phyloP scores from a whole-genome alignment of 2,797 vertebrate genomes.

The Onychomys torridus region DNA sequence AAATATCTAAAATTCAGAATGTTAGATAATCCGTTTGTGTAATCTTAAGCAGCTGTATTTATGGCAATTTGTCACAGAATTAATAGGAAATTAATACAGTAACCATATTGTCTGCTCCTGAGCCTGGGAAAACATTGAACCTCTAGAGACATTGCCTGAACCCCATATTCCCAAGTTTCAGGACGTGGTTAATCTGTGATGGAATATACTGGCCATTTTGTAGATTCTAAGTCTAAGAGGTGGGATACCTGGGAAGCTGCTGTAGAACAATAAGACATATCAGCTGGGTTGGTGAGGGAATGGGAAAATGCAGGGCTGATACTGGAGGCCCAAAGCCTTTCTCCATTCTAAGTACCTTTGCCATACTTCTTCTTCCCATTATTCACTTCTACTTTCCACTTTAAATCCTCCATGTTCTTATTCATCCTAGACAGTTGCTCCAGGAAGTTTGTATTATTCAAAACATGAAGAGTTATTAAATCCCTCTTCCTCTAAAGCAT shows the following conservation, averaged over 20 bases:
- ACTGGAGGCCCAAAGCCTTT: conserved; percentile 1
- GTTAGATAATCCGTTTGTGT: background rate
- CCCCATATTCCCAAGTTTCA: background rate
- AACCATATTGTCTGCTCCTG: background rate
- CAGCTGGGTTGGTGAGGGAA: background rate
- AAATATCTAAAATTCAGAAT: conserved; percentile 30
- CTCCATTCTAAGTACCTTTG: background rate
- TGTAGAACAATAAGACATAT: background rate
- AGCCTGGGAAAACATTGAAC: background rate
- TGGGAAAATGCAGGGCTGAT: background rate
- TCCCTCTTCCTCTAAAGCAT: background rate
- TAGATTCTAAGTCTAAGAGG: background rate
- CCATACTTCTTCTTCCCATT: background rate
- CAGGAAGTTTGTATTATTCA: background rate
- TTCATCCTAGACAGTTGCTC: background rate
- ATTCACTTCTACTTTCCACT: background rate
- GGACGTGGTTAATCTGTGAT: background rate
- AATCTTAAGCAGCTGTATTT: background rate
- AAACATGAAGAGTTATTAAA: background rate
- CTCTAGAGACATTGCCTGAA: background rate
- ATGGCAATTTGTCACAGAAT: background rate
- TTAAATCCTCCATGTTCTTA: background rate
- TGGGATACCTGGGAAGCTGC: background rate
- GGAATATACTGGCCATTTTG: background rate
- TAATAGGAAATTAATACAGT: background rate